Base-by-base conservation (phyloP, 2,888 invertebrate genomes). In the Synergus japonicus region DNA sequence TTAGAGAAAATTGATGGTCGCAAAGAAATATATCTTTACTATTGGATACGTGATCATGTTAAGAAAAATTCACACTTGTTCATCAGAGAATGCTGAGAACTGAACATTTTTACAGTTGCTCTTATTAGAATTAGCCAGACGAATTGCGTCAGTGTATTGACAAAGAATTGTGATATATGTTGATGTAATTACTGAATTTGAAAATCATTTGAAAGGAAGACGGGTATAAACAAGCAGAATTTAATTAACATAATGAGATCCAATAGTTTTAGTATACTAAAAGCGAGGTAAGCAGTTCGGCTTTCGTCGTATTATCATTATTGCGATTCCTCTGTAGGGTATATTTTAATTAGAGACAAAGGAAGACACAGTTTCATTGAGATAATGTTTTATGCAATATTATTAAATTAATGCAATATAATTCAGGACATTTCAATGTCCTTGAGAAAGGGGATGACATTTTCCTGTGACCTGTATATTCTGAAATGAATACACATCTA, bases 1-100 rank as follows among this genome's bases (percentile, higher is more conserved):
- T 37, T 54, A 73, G 54, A n/a, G 73, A 54, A 73, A 54, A 73
- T 54, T 73, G 10, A 37, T 54, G 37, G 18, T n/a, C 8, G n/a
- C 54, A 54, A 9, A 2, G 9, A 54, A 54, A 15, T 15, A 9
- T n/a, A 54, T 9, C n/a, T 54, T 54, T n/a, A 8, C 54, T n/a
- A 54, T 54, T n/a, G 29, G 29, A 29, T 29, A 29, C 29, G 29
- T 29, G 29, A 29, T 29, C 29, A 29, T 29, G 29, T 29, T 29
- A 29, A 29, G 29, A 29, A 2, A 29, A 29, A 29, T 29, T 29
- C 3, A 29, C 29, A 29, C 3, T 29, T 29, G 29, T 29, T 29
- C 29, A 29, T 29, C 29, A 29, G 29, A 29, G 29, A 29, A 29
- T 29, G 29, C 2, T 29, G 29, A 29, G 29, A 29, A 3, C 29